phyloP scores from a whole-genome alignment of 2,888 invertebrate genomes.

The Odontomyia ornata region DNA sequence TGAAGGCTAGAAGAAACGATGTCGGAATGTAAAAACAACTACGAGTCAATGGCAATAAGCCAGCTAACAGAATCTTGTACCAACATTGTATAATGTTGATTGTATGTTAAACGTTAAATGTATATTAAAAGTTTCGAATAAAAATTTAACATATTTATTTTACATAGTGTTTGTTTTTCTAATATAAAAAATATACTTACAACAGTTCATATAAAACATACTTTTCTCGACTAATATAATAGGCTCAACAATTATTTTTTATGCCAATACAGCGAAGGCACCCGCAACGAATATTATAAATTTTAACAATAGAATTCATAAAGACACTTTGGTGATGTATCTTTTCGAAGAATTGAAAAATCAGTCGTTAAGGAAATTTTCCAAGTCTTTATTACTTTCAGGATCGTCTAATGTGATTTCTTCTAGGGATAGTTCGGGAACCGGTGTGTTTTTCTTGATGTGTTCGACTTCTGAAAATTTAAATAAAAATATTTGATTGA shows the following conservation, averaged over 20 bases:
- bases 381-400: conserved; percentile 69
- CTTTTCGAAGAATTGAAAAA: neutral
- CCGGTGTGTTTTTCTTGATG: conserved; percentile 51
- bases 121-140: conserved; percentile 36
- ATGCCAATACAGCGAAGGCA: neutral
- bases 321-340: neutral
- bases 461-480: conserved; percentile 48
- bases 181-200: conserved; percentile 24
- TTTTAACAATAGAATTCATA: neutral
- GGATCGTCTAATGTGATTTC: conserved; percentile 73
- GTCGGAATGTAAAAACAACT: neutral
- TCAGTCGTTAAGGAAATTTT: conserved; percentile 70
- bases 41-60: neutral
- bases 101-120: conserved; percentile 39
- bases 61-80: conserved; percentile 3
- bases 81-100: conserved; percentile 11
- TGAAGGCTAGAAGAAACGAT: neutral
- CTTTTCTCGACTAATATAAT: neutral
- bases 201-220: neutral
- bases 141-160: conserved; percentile 20
- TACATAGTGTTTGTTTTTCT: neutral
- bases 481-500: neutral
- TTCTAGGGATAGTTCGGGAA: conserved; percentile 67
- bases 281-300: neutral
- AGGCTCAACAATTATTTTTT: conserved; percentile 12